Evolutionary conservation across 2,888 invertebrate species (phyloP).

Genomic region (Ethmia dodecea): DNA sequence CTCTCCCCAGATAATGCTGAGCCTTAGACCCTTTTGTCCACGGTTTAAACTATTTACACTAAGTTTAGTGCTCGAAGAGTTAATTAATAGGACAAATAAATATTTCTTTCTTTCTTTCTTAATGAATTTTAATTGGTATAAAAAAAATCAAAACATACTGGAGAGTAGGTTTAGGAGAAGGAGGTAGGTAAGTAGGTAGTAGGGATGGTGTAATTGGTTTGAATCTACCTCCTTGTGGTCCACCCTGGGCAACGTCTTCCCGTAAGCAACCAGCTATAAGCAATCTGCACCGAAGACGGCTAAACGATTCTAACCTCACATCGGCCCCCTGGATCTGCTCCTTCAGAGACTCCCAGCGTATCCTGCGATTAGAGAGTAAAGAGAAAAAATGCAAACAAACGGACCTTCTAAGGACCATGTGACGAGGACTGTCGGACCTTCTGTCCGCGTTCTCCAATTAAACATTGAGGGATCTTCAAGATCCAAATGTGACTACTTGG

Average conservation of each 20-base stretch:
- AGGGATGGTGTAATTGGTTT: not conserved
- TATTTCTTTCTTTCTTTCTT: too few relatives aligned
- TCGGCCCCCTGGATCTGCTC: not conserved
- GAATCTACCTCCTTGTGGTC: constrained; percentile 20
- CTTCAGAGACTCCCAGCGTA: constrained; percentile 10
- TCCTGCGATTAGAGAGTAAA: not conserved
- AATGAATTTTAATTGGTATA: too few relatives aligned
- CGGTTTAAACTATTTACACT: too few relatives aligned
- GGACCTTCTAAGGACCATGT: not conserved
- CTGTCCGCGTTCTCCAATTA: not conserved
- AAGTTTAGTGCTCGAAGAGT: too few relatives aligned
- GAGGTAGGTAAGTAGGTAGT: not conserved
- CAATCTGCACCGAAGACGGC: too few relatives aligned
- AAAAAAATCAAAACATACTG: too few relatives aligned
- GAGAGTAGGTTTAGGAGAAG: too few relatives aligned
- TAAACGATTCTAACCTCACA: too few relatives aligned
- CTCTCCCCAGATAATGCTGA: too few relatives aligned
- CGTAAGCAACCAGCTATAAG: not conserved
- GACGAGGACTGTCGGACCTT: not conserved
- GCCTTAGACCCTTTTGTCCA: too few relatives aligned
- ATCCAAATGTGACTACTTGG: not conserved
- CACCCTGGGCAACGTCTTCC: constrained; percentile 2
- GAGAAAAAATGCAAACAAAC: not conserved
- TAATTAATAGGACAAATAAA: too few relatives aligned
- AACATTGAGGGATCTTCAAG: not conserved